phyloP scores from a whole-genome alignment of 1,140 invertebrate species.

The Ylistrum balloti region DNA sequence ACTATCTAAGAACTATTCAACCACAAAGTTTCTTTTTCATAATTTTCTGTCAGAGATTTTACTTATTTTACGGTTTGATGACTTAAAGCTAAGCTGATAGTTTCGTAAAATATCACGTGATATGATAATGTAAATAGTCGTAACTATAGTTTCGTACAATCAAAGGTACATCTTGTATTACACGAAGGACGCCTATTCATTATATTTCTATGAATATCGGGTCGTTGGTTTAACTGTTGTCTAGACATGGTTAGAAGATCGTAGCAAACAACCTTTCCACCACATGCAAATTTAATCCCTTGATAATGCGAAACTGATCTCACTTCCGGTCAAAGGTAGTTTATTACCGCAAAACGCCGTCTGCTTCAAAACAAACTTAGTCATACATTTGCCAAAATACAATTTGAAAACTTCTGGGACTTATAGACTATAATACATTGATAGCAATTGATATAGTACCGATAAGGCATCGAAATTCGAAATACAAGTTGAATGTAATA shows the following conservation, averaged over 20 bases:
- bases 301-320: background rate
- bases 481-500: no score
- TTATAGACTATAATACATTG: no score
- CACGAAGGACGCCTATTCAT: background rate
- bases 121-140: background rate
- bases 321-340: background rate
- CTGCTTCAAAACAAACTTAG: background rate
- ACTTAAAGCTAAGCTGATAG: no score
- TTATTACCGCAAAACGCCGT: background rate
- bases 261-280: background rate
- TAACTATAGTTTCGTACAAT: constrained; percentile 34
- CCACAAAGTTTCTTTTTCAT: no score
- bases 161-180: background rate
- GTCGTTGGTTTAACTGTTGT: background rate
- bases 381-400: background rate
- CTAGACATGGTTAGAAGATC: background rate
- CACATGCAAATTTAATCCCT: background rate
- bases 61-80: no score
- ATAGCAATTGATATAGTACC: no score
- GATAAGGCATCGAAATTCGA: no score
- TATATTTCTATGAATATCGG: background rate
- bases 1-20: no score
- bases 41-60: no score
- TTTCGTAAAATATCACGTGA: constrained; percentile 1
- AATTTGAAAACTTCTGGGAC: background rate